These are phyloP conservation scores for Andrena marginata DNA, from an alignment of 2,888 invertebrate genomes.

Conservation along the genomic window DNA sequence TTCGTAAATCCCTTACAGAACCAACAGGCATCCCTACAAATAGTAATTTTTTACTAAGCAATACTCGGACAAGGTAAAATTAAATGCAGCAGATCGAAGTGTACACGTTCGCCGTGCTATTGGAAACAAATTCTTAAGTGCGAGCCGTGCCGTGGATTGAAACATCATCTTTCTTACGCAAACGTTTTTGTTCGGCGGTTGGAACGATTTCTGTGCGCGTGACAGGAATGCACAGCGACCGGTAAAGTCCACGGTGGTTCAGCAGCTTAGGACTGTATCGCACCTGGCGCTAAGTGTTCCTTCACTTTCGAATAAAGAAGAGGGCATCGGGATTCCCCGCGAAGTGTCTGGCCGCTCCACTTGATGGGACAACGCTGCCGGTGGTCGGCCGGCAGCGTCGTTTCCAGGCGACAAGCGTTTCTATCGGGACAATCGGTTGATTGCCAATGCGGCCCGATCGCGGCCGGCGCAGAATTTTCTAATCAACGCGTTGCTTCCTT, in stretches of 20 bases:
- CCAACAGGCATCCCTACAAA: not conserved
- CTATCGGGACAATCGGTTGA: conserved; percentile 47
- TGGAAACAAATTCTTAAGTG: conserved; percentile 23
- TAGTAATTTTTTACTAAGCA: not conserved
- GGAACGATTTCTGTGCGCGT: conserved; percentile 65
- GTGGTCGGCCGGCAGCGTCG: conserved; percentile 47
- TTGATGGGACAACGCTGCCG: conserved; percentile 36
- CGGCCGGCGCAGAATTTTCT: conserved; percentile 44
- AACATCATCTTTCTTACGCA: conserved; percentile 65
- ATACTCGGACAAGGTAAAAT: not conserved
- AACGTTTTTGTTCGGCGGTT: conserved; percentile 57
- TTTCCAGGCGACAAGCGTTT: conserved; percentile 53
- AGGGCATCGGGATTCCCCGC: conserved; percentile 51
- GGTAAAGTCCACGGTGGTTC: conserved; percentile 45
- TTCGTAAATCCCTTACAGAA: too few species aligned
- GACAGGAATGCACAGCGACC: conserved; percentile 61
- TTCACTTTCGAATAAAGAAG: conserved; percentile 45
- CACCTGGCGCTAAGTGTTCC: conserved; percentile 62
- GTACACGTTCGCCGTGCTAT: not conserved
- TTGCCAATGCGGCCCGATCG: conserved; percentile 50
- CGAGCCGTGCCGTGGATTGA: conserved; percentile 48
- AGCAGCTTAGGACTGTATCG: conserved; percentile 49
- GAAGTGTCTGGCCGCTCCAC: conserved; percentile 21
- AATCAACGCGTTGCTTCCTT: conserved; percentile 57
- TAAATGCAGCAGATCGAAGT: not conserved